A percentile compares a stretch with the other conserved stretches of the same genome.
Conservation (phyloP, 1,140 invertebrate genomes). For the Drosophila bipectinata region DNA sequence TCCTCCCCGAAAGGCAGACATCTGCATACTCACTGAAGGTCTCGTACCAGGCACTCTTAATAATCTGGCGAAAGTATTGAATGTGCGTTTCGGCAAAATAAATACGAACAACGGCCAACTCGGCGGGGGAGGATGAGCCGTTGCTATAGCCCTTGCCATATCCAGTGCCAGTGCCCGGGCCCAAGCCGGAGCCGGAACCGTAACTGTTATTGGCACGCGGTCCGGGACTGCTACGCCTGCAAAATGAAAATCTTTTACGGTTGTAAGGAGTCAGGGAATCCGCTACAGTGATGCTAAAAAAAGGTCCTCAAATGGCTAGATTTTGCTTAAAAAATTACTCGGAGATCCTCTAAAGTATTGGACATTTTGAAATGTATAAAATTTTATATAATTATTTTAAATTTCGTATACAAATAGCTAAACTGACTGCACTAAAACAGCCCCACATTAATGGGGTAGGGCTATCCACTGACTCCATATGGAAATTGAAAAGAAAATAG, state of each 20-base stretch:
- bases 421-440: slow-evolving; percentile 4
- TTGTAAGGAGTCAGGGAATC: slow-evolving; percentile 18
- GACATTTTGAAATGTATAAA: no score
- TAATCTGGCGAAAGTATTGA: slow-evolving; percentile 80
- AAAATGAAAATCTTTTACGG: slow-evolving; percentile 67
- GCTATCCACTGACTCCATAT: slow-evolving; percentile 15
- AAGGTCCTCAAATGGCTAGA: background rate
- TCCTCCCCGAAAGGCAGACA: background rate
- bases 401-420: background rate
- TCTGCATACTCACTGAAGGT: slow-evolving; percentile 68
- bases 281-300: slow-evolving; percentile 15
- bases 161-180: background rate
- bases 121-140: slow-evolving; percentile 17
- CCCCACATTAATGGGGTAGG: background rate
- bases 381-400: no score
- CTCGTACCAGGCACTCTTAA: slow-evolving; percentile 77
- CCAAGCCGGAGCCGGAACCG: slow-evolving; percentile 21
- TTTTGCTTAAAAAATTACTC: background rate
- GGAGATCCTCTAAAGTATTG: background rate
- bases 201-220: slow-evolving; percentile 44
- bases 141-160: slow-evolving; percentile 19
- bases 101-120: slow-evolving; percentile 68
- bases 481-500: slow-evolving; percentile 35
- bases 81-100: slow-evolving; percentile 81
- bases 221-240: slow-evolving; percentile 52